phyloP scores from a whole-genome alignment of 2,113 vertebrate genomes.

The Cebus imitator region DNA sequence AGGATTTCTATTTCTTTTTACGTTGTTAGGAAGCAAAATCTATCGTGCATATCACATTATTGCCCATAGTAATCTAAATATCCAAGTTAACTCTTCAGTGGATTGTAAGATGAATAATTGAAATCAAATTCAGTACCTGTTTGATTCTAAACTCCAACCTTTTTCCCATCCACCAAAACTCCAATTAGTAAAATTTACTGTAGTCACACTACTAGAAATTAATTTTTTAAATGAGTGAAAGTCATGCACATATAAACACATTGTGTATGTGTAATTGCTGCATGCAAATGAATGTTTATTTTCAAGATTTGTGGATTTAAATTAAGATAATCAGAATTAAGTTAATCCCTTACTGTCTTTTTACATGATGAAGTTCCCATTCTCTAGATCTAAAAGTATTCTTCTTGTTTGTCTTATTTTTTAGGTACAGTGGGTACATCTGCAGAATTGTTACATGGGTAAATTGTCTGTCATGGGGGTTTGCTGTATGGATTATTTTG shows the following conservation, averaged over 20 bases:
- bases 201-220: background rate
- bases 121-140: background rate
- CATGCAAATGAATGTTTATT: background rate
- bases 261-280: background rate
- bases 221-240: background rate
- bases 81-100: background rate
- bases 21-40: background rate
- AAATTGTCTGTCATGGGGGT: too few species aligned
- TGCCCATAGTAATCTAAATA: background rate
- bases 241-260: background rate
- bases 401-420: background rate
- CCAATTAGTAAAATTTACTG: background rate
- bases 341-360: background rate
- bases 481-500: too few species aligned
- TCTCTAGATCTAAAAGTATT: background rate
- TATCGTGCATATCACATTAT: background rate
- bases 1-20: background rate
- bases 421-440: too few species aligned
- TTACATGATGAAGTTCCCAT: background rate
- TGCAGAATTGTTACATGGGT: too few species aligned
- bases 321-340: background rate
- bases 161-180: background rate
- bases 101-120: background rate
- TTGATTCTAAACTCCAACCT: background rate
- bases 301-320: conserved; percentile 11